Conservation (phyloP, 2,113 vertebrate species). For the Neodon shergylaensis region DNA sequence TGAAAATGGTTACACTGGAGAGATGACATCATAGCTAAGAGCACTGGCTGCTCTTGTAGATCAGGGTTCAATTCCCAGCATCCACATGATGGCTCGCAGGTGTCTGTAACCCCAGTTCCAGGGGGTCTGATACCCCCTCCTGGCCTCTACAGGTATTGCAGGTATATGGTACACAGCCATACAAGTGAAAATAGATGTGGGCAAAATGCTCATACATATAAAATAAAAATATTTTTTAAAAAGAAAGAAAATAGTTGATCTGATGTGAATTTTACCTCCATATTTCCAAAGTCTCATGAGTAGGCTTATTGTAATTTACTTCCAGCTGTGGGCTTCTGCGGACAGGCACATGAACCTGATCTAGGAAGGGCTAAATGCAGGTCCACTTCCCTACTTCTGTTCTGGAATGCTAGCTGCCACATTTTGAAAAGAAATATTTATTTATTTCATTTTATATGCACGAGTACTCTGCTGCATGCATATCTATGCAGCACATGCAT, state of each 20-base stretch:
- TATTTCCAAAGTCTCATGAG: neutral
- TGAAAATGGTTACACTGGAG: neutral
- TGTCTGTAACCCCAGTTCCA: neutral
- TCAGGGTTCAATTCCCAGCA: neutral
- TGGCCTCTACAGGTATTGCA: neutral
- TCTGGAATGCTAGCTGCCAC: neutral
- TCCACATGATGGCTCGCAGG: neutral
- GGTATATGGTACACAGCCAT: neutral
- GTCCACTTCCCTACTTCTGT: neutral
- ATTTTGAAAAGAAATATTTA: neutral
- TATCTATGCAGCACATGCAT: neutral
- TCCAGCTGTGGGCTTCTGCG: neutral
- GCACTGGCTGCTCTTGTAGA: neutral
- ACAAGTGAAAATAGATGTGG: too few species aligned
- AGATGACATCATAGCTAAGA: neutral
- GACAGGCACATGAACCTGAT: neutral
- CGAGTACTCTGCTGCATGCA: neutral
- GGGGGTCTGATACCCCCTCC: neutral
- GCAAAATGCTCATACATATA: neutral
- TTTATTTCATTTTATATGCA: neutral
- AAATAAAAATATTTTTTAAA: neutral
- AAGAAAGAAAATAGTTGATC: neutral
- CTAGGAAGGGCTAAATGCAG: rapidly evolving
- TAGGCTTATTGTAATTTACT: neutral
- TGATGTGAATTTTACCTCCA: neutral